Percentiles rank a stretch among this genome's conserved stretches.
phyloP scores from a whole-genome alignment of 2,888 invertebrate genomes.

The Hypena proboscidalis region DNA sequence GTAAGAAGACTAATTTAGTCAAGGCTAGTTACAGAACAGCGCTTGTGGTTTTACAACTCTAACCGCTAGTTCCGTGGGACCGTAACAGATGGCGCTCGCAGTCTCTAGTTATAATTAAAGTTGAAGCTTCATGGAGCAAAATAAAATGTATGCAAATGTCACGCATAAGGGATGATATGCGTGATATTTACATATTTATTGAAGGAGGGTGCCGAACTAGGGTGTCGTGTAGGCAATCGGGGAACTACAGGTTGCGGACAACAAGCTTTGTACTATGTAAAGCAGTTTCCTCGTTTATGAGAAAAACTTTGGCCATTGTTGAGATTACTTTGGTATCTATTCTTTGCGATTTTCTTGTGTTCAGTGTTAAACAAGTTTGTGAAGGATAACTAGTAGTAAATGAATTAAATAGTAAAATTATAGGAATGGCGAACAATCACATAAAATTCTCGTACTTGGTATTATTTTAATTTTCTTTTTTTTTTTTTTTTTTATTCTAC shows the following conservation, averaged over 20 bases:
- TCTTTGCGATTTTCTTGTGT: neutral
- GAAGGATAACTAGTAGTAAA: too few relatives aligned
- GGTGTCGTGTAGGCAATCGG: slow-evolving; percentile 3
- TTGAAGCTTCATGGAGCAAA: neutral
- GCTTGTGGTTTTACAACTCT: neutral
- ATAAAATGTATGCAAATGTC: slow-evolving; percentile 9
- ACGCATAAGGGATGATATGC: slow-evolving; percentile 3
- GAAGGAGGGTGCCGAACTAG: slow-evolving; percentile 8
- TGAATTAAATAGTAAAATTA: too few relatives aligned
- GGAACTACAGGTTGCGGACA: slow-evolving; percentile 3
- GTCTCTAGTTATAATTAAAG: neutral
- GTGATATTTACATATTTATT: slow-evolving; percentile 17
- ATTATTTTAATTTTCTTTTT: too few relatives aligned
- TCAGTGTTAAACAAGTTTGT: neutral
- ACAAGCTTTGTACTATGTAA: neutral
- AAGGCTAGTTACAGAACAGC: neutral
- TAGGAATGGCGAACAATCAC: too few relatives aligned
- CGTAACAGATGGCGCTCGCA: slow-evolving; percentile 10
- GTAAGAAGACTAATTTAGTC: neutral
- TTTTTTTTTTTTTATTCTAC: too few relatives aligned
- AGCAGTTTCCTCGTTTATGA: neutral
- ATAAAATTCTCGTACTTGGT: too few relatives aligned
- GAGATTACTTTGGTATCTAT: neutral
- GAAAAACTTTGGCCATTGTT: neutral
- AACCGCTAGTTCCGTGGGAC: neutral